Percentiles rank a stretch among this genome's conserved stretches.
Evolutionary conservation across 2,797 vertebrate species (phyloP).

Genomic region (Melanotaenia nigrans): DNA sequence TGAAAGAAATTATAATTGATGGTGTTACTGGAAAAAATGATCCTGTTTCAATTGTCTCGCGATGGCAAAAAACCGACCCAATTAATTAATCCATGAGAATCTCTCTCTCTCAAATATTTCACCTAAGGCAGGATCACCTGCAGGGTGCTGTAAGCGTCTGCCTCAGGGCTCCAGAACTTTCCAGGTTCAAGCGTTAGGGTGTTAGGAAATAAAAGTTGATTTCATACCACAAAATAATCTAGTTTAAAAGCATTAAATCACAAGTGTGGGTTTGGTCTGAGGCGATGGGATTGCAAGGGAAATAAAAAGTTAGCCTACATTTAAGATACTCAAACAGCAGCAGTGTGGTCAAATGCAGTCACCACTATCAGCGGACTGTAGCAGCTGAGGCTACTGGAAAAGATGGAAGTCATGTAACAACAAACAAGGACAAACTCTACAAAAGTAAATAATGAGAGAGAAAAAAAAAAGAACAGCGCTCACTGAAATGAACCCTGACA

Average conservation of each 20-base stretch:
- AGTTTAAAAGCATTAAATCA: not conserved
- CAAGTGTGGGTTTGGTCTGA: not conserved
- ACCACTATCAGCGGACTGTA: not conserved
- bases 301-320: not conserved
- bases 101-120: not conserved
- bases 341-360: not conserved
- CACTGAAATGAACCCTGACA: not conserved
- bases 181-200: not conserved
- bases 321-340: not conserved
- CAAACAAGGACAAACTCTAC: not conserved
- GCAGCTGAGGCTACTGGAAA: not conserved
- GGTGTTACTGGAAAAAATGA: no score
- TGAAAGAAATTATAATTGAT: no score
- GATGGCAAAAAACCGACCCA: no score
- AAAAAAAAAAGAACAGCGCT: fast-evolving
- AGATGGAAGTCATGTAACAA: not conserved
- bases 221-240: not conserved
- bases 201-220: not conserved
- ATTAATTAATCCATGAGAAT: no score
- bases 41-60: no score
- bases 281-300: not conserved
- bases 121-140: not conserved
- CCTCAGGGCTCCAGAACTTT: not conserved
- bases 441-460: not conserved
- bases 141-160: conserved; percentile 4